phyloP scores from a whole-genome alignment of 2,113 vertebrate genomes.

The Odontophorus gujanensis region DNA sequence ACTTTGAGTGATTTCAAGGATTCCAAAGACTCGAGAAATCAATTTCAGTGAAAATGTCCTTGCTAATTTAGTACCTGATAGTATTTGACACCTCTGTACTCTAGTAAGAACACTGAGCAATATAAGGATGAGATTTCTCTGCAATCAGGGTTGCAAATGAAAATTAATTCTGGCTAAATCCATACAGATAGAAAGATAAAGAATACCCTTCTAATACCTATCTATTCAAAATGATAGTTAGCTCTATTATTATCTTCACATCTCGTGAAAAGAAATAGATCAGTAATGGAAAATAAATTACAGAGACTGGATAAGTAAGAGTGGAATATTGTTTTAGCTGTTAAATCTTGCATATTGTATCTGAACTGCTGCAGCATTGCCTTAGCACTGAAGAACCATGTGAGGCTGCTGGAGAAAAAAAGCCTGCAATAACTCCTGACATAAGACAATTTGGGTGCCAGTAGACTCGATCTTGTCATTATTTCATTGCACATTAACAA shows the following conservation, averaged over 20 bases:
- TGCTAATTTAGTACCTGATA: slow-evolving; percentile 77
- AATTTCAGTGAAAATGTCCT: slow-evolving; percentile 81
- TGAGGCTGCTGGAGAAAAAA: background rate
- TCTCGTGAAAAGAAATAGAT: slow-evolving; percentile 23
- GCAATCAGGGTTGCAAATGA: slow-evolving; percentile 11
- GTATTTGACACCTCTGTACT: slow-evolving; percentile 67
- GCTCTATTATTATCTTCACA: background rate
- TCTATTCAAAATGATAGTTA: slow-evolving; percentile 15
- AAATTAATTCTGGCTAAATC: slow-evolving; percentile 46
- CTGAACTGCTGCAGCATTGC: background rate
- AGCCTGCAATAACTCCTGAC: background rate
- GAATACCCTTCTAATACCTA: slow-evolving; percentile 11
- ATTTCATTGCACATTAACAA: slow-evolving; percentile 38
- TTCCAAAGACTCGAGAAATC: slow-evolving; percentile 80
- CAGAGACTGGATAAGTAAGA: background rate
- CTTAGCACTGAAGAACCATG: background rate
- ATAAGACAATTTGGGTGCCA: background rate
- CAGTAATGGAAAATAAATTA: slow-evolving; percentile 20
- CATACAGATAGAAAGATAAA: slow-evolving; percentile 26
- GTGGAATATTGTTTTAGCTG: background rate
- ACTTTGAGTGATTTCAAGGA: slow-evolving; percentile 79
- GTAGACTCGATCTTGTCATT: background rate
- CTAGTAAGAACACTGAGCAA: slow-evolving; percentile 8
- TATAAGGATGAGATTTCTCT: slow-evolving; percentile 9
- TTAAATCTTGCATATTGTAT: background rate